Percentiles rank a stretch among this genome's conserved stretches.
Conservation (phyloP, 2,888 invertebrate genomes). For the Phymatocera aterrima region DNA sequence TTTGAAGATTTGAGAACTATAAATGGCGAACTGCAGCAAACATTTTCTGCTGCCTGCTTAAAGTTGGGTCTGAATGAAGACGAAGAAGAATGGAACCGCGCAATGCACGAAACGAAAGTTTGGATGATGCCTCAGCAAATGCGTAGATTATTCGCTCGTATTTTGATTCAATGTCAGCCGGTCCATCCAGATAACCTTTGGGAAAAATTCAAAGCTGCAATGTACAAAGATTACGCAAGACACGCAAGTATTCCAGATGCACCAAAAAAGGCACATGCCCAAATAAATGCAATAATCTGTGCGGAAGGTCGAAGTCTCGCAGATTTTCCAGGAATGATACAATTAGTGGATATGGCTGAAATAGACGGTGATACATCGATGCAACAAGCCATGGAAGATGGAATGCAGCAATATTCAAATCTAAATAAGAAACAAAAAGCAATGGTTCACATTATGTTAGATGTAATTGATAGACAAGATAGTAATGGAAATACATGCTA, state of each 20-base stretch:
- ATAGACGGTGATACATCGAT: background rate
- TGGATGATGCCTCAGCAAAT: constrained; percentile 59
- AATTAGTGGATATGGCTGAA: background rate
- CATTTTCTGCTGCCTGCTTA: constrained; percentile 57
- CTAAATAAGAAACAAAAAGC: constrained; percentile 50
- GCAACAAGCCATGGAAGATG: background rate
- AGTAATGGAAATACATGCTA: constrained; percentile 44
- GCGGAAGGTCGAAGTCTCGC: background rate
- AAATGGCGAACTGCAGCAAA: constrained; percentile 53
- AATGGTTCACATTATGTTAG: constrained; percentile 46
- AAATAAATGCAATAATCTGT: background rate
- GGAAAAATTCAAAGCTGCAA: constrained; percentile 51
- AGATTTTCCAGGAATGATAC: constrained; percentile 1
- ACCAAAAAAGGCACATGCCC: constrained; percentile 21
- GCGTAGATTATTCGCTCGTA: constrained; percentile 58
- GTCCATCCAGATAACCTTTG: constrained; percentile 54
- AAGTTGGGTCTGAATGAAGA: constrained; percentile 58
- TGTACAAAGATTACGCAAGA: constrained; percentile 49
- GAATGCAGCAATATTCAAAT: background rate
- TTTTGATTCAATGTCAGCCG: constrained; percentile 56
- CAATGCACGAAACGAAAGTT: constrained; percentile 57
- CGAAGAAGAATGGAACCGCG: constrained; percentile 58
- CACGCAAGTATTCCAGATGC: constrained; percentile 6
- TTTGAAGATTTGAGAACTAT: constrained; percentile 61
- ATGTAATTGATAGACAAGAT: constrained; percentile 8